These are phyloP conservation scores for Dicrostonyx torquatus DNA, from an alignment of 2,797 vertebrate species.

Conservation along the genomic window DNA sequence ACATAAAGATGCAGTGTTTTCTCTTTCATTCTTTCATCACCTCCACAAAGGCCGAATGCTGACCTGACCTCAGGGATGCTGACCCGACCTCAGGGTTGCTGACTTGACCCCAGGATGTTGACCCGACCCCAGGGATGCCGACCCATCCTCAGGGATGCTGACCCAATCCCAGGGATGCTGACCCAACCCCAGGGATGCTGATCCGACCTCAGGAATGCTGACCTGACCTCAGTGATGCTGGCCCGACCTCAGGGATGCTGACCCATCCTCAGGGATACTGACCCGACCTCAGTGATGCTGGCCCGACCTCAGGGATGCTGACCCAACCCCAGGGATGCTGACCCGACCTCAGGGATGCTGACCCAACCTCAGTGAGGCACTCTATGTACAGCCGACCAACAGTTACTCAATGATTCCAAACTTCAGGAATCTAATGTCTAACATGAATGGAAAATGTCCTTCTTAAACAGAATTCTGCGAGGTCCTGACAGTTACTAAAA, in stretches of 20 bases:
- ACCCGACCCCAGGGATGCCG: fast-evolving
- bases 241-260: too few species aligned
- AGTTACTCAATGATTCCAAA: background rate
- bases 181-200: fast-evolving
- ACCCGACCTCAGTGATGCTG: too few species aligned
- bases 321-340: too few species aligned
- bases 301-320: too few species aligned
- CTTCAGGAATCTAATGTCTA: too few species aligned
- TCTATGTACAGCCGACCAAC: background rate
- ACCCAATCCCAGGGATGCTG: too few species aligned
- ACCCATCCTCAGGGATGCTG: fast-evolving
- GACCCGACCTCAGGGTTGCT: fast-evolving
- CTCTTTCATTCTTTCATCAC: background rate
- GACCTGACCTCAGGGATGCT: too few species aligned
- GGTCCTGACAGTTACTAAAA: background rate
- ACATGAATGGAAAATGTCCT: background rate
- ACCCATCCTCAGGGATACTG: fast-evolving
- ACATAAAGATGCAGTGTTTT: background rate
- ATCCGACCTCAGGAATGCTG: fast-evolving
- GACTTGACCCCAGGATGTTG: fast-evolving
- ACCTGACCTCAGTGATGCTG: too few species aligned
- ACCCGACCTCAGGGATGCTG: too few species aligned
- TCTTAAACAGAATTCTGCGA: background rate
- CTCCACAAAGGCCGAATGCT: too few species aligned
- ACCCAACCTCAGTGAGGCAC: fast-evolving